Percentiles rank a stretch among this genome's conserved stretches.
These are phyloP conservation scores for Tenthredo notha DNA, from an alignment of 2,888 invertebrate genomes.

Conservation along the genomic window DNA sequence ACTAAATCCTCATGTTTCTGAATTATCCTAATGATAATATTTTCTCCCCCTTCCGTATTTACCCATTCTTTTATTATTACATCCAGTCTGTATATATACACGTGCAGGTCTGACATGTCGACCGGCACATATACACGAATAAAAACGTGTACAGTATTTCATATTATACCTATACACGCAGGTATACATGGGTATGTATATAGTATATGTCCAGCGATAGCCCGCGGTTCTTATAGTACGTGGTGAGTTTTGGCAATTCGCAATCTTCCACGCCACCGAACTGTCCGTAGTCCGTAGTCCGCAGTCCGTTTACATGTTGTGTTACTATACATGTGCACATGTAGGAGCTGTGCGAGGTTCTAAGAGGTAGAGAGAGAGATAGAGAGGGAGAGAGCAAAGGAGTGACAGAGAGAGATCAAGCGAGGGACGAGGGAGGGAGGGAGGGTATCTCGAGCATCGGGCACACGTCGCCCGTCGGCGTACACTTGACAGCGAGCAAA, in stretches of 20 bases:
- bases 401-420: background rate
- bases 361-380: slow-evolving; percentile 8
- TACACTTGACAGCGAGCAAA: slow-evolving; percentile 62
- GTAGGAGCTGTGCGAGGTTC: background rate
- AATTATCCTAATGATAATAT: background rate
- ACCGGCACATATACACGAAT: background rate
- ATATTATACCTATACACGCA: background rate
- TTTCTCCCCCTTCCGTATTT: background rate
- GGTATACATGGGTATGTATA: background rate
- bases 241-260: slow-evolving; percentile 26
- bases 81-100: background rate
- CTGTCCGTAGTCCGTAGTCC: background rate
- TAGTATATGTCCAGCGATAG: background rate
- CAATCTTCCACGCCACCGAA: background rate
- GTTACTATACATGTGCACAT: background rate
- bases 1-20: background rate
- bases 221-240: background rate
- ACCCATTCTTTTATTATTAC: background rate
- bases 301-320: background rate
- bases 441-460: slow-evolving; percentile 50
- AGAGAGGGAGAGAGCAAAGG: background rate
- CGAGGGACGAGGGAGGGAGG: background rate
- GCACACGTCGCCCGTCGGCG: slow-evolving; percentile 55
- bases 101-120: background rate
- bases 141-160: background rate